Base-by-base conservation (phyloP, 2,888 invertebrate genomes). In the Drosophila tanythrix region DNA sequence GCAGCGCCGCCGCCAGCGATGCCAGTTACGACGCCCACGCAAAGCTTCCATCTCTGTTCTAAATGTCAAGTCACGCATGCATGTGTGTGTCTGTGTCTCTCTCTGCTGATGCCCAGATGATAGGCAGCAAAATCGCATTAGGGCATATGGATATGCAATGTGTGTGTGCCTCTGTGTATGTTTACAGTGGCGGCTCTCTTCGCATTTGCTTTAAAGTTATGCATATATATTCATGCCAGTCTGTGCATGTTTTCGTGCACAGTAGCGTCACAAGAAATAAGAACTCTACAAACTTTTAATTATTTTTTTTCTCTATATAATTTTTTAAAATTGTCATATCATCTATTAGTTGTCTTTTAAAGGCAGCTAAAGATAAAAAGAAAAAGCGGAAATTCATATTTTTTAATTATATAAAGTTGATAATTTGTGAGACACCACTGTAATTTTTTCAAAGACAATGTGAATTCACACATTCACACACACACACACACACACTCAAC, bases 41-140 rank as follows among this genome's bases (percentile, higher is more conserved):
- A 69, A 48, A 48, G 66, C 61, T 64, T 61, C 60, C 63, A 50
- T 63, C 52, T 53, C 69, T 70, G 61, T 77, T 70, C 78, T 59
- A 69, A 72, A 76, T 81, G 77, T 72, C 65, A 79, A 71, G 81
- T 76, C 78, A 81, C 78, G 81, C 78, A 76, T 81, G 62, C 59
- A 64, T 52, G 48, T 36, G 50, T 36, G 38, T 21, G 43, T 38
- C 38, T 38, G 60, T 35, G 18, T 52, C 2, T 31, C 15, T 31
- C 11, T 53, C 7, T 27, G 35, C 21, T 57, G 66, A 59, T 66
- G 60, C 64, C 29, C 52, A 58, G 60, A 31, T 56, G 60, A 77
- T 71, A 65, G 78, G 53, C 70, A 53, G 48, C 40, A 35, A 70
- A 75, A 67, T 75, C 70, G 48, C 79, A 77, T 74, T 79, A 79